These are phyloP conservation scores for Luperina nickerlii DNA, from an alignment of 2,888 invertebrate species.

Conservation along the genomic window DNA sequence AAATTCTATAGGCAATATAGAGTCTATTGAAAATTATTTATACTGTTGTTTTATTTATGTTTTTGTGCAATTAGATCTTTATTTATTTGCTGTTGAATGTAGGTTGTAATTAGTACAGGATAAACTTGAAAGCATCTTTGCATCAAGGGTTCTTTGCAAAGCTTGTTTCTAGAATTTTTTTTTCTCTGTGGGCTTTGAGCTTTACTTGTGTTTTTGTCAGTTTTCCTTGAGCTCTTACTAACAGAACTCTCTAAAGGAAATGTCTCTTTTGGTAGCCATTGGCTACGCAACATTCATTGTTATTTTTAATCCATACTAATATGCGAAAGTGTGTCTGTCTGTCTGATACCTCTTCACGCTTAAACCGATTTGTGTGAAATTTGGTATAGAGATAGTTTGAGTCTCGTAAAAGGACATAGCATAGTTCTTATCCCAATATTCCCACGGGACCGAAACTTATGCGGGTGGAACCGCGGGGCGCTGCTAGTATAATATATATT, in stretches of 20 bases:
- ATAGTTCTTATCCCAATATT: too few species aligned
- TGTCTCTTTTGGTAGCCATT: not conserved
- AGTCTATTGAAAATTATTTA: constrained; percentile 8
- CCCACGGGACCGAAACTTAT: too few species aligned
- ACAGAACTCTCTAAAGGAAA: not conserved
- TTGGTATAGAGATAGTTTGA: too few species aligned
- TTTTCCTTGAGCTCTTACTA: not conserved
- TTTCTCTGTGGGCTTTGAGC: not conserved
- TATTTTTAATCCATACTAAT: not conserved
- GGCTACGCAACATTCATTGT: not conserved
- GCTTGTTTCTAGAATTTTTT: too few species aligned
- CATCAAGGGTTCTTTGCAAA: not conserved
- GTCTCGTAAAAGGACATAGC: too few species aligned
- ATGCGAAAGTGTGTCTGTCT: too few species aligned
- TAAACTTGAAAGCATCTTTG: not conserved
- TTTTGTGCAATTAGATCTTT: not conserved
- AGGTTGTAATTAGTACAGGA: not conserved
- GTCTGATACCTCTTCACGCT: too few species aligned
- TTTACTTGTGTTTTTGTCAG: not conserved
- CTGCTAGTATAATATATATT: too few species aligned
- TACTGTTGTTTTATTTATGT: constrained; percentile 1
- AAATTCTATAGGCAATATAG: constrained; percentile 2
- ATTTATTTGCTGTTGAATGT: not conserved
- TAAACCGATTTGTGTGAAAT: too few species aligned
- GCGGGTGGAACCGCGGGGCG: too few species aligned